Percentiles rank a stretch among this genome's conserved stretches.
Conservation (phyloP, 2,113 vertebrate genomes). For the Tachycineta bicolor region DNA sequence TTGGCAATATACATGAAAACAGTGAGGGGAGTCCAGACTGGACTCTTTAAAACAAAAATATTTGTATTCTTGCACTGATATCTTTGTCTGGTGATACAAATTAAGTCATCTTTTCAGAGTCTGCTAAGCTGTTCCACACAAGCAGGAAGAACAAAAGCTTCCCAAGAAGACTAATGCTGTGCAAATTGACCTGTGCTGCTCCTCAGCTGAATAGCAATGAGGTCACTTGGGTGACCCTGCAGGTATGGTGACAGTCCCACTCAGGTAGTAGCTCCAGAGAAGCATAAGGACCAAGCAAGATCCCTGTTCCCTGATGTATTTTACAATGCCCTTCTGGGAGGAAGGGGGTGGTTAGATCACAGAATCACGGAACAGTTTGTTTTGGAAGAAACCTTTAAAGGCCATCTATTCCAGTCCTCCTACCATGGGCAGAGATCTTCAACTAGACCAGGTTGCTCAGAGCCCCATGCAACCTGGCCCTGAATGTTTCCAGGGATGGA, state of each 20-base stretch:
- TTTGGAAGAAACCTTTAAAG: background rate
- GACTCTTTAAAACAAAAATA: background rate
- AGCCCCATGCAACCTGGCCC: background rate
- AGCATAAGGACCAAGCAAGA: background rate
- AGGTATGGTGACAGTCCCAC: accelerated
- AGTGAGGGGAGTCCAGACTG: background rate
- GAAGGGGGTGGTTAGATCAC: too few relatives aligned
- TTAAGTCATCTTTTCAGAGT: background rate
- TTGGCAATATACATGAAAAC: background rate
- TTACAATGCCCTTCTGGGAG: background rate
- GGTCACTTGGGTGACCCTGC: background rate
- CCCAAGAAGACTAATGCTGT: background rate
- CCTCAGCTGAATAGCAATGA: background rate
- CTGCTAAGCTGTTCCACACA: background rate
- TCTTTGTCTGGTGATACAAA: background rate
- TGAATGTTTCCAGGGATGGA: background rate
- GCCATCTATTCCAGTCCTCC: background rate
- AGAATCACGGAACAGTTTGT: background rate
- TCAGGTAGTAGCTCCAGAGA: background rate
- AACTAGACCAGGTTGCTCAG: background rate
- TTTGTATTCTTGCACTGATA: background rate
- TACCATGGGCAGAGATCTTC: background rate
- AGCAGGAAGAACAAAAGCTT: background rate
- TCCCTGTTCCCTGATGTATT: background rate
- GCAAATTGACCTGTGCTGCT: background rate